Evolutionary conservation across 2,113 vertebrate genomes (phyloP).

Genomic region (Pterocles burchelli): DNA sequence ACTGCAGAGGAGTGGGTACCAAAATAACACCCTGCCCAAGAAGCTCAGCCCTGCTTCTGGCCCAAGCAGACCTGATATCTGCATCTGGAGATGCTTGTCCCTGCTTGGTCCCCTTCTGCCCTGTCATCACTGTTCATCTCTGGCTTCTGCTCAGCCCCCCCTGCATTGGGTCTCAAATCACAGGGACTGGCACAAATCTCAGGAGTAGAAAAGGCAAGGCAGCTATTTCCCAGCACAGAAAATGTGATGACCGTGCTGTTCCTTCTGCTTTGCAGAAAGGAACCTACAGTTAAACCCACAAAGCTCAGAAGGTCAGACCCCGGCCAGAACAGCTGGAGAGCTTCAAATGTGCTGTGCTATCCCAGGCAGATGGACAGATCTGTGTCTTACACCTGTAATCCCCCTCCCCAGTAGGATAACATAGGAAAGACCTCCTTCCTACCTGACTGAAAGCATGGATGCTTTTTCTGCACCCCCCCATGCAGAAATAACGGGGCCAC

Average conservation of each 20-base stretch:
- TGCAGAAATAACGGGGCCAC: background rate
- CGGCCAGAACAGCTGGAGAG: background rate
- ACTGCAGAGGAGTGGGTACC: background rate
- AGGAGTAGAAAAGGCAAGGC: background rate
- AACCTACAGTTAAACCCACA: background rate
- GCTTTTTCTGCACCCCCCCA: background rate
- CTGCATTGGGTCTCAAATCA: background rate
- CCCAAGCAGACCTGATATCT: background rate
- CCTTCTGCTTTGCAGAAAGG: background rate
- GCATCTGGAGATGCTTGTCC: background rate
- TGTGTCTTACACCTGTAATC: background rate
- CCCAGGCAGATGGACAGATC: background rate
- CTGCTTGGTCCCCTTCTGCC: background rate
- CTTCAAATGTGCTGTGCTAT: background rate
- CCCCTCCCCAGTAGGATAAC: background rate
- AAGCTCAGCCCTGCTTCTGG: background rate
- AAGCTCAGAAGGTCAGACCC: background rate
- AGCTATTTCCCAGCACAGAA: background rate
- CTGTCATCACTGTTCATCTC: background rate
- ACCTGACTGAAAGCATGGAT: background rate
- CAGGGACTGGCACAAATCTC: background rate
- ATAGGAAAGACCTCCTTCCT: background rate
- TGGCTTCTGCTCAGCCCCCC: background rate
- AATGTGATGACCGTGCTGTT: rapidly evolving
- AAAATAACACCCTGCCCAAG: background rate